Evolutionary conservation across 2,888 invertebrate species (phyloP).

Genomic region (Drosophila phalerata): DNA sequence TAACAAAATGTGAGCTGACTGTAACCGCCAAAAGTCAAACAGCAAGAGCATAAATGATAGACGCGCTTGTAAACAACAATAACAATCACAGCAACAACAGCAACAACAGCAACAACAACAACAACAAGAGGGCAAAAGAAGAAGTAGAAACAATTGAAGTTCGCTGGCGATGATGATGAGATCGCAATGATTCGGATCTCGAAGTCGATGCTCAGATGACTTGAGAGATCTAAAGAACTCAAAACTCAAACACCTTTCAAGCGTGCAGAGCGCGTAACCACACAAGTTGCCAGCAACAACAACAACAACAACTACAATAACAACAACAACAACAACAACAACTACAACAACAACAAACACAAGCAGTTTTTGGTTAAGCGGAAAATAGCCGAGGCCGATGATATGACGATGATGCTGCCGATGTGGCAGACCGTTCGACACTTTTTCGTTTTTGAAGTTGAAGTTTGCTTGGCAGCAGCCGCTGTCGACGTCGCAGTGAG

Average conservation of each 20-base stretch:
- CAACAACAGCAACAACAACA: slow-evolving; percentile 42
- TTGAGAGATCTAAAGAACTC: slow-evolving; percentile 79
- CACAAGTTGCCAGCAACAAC: slow-evolving; percentile 72
- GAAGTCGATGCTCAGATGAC: slow-evolving; percentile 70
- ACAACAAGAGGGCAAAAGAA: slow-evolving; percentile 21
- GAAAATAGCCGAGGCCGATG: slow-evolving; percentile 72
- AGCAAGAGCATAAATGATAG: slow-evolving; percentile 66
- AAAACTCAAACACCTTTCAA: slow-evolving; percentile 80
- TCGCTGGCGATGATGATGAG: slow-evolving; percentile 65
- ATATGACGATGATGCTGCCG: slow-evolving; percentile 71
- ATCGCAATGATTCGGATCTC: slow-evolving; percentile 63
- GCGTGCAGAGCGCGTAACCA: slow-evolving; percentile 72
- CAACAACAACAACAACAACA: slow-evolving; percentile 28
- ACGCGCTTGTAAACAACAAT: slow-evolving; percentile 69
- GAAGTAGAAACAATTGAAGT: slow-evolving; percentile 72
- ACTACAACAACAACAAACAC: slow-evolving; percentile 44
- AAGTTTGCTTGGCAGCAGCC: slow-evolving; percentile 69
- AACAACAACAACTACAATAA: slow-evolving; percentile 31
- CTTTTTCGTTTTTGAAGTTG: slow-evolving; percentile 74
- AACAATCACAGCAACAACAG: slow-evolving; percentile 34
- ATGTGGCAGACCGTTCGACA: slow-evolving; percentile 70
- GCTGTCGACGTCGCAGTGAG: slow-evolving; percentile 28
- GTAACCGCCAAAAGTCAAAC: slow-evolving; percentile 65
- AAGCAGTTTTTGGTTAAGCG: slow-evolving; percentile 75
- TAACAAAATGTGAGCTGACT: slow-evolving; percentile 54